Conservation (phyloP, 2,888 invertebrate genomes). For the Polietes domitor region DNA sequence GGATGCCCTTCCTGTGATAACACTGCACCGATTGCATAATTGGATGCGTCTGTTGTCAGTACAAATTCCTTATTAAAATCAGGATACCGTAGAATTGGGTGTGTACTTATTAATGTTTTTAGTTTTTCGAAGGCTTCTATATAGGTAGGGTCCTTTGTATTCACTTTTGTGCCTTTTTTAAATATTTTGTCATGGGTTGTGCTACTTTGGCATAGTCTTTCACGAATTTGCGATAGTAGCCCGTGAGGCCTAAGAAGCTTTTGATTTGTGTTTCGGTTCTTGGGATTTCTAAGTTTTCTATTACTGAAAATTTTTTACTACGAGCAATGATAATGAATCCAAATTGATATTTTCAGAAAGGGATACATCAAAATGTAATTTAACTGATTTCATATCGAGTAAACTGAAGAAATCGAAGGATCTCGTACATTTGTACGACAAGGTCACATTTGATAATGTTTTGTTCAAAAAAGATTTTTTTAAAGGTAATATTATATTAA, state of each 20-base stretch:
- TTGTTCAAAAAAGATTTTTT: neutral
- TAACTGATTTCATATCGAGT: neutral
- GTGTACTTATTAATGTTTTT: too few relatives aligned
- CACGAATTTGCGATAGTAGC: too few relatives aligned
- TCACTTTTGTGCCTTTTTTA: too few relatives aligned
- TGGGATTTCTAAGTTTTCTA: too few relatives aligned
- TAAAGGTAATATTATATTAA: too few relatives aligned
- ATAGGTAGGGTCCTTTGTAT: too few relatives aligned
- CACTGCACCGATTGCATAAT: constrained; percentile 24
- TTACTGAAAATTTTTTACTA: constrained; percentile 27
- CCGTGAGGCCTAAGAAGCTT: too few relatives aligned
- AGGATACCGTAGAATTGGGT: constrained; percentile 35
- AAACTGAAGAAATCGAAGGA: neutral
- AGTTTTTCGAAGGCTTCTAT: too few relatives aligned
- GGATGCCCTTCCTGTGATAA: constrained; percentile 2
- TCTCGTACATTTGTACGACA: neutral
- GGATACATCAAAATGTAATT: neutral
- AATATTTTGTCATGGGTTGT: too few relatives aligned
- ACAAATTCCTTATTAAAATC: constrained; percentile 25
- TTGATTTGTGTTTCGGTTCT: too few relatives aligned
- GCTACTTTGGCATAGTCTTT: too few relatives aligned
- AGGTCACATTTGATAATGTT: neutral
- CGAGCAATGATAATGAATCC: neutral
- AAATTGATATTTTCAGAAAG: neutral
- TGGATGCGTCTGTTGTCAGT: constrained; percentile 8